Conservation (phyloP, 2,113 vertebrate genomes). For the Hyla sarda region DNA sequence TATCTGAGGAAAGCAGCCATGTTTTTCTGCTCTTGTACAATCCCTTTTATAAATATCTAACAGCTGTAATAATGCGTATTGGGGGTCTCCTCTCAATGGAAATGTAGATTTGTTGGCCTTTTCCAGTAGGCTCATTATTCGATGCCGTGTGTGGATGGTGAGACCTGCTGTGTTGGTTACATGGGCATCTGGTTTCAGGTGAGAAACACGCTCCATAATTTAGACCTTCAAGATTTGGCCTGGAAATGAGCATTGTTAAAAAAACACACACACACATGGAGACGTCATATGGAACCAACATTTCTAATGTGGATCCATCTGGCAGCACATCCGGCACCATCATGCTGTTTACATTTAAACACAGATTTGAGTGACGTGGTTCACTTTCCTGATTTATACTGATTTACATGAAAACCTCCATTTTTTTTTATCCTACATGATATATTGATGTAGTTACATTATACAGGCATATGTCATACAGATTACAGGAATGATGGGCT, state of each 20-base stretch:
- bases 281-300: slow-evolving; percentile 22
- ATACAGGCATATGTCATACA: not conserved
- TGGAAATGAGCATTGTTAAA: slow-evolving; percentile 44
- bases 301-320: slow-evolving; percentile 12
- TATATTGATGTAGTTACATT: not conserved
- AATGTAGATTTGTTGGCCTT: not conserved
- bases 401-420: not conserved
- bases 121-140: slow-evolving; percentile 8
- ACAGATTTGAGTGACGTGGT: slow-evolving; percentile 21
- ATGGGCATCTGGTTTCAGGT: slow-evolving; percentile 25
- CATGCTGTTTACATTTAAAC: slow-evolving; percentile 35
- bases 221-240: slow-evolving; percentile 27
- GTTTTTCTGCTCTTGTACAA: not conserved
- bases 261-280: slow-evolving; percentile 30
- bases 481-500: not conserved
- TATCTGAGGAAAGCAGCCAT: not conserved
- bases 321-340: slow-evolving; percentile 24
- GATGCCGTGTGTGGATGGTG: not conserved
- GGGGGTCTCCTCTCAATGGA: not conserved
- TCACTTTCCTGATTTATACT: not conserved
- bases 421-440: not conserved
- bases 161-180: not conserved
- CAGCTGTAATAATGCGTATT: not conserved
- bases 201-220: slow-evolving; percentile 40
- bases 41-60: not conserved